A percentile compares a stretch with the other conserved stretches of the same genome.
These are phyloP conservation scores for Pararge aegeria DNA, from an alignment of 1,140 invertebrate genomes.

Conservation along the genomic window DNA sequence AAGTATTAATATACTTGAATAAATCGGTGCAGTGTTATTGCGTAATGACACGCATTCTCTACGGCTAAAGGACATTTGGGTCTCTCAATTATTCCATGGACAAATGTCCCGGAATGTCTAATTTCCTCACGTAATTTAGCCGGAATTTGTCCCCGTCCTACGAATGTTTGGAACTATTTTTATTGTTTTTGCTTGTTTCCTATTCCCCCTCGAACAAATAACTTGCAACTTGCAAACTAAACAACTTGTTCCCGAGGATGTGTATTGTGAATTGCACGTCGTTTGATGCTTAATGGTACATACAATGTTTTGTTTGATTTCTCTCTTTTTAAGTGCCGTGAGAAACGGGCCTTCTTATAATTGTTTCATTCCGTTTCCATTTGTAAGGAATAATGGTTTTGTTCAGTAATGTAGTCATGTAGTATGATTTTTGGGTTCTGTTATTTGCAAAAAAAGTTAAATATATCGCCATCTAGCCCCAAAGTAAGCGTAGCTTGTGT, in stretches of 20 bases:
- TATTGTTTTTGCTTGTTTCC: conserved; percentile 75
- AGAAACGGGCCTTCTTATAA: neutral
- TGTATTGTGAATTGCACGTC: conserved; percentile 72
- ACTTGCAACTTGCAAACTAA: conserved; percentile 58
- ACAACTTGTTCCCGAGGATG: conserved; percentile 55
- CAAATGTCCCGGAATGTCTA: conserved; percentile 72
- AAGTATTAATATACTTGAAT: neutral
- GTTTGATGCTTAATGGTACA: conserved; percentile 30
- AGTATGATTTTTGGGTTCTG: neutral
- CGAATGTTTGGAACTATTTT: conserved; percentile 72
- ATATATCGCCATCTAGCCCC: too few relatives aligned
- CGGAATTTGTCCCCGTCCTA: conserved; percentile 68
- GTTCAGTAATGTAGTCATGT: neutral
- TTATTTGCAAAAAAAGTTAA: neutral
- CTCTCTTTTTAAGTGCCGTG: conserved; percentile 16
- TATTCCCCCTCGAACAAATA: conserved; percentile 63
- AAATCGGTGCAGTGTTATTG: neutral
- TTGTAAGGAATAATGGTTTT: neutral
- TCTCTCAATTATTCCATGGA: conserved; percentile 63
- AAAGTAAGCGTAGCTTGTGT: too few relatives aligned
- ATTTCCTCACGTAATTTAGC: conserved; percentile 76
- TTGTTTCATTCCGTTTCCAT: conserved; percentile 7
- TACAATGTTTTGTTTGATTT: conserved; percentile 30
- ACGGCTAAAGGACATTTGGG: conserved; percentile 39
- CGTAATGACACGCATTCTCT: conserved; percentile 3